Conservation (phyloP, 1,140 invertebrate genomes). For the Habropoda laboriosa region DNA sequence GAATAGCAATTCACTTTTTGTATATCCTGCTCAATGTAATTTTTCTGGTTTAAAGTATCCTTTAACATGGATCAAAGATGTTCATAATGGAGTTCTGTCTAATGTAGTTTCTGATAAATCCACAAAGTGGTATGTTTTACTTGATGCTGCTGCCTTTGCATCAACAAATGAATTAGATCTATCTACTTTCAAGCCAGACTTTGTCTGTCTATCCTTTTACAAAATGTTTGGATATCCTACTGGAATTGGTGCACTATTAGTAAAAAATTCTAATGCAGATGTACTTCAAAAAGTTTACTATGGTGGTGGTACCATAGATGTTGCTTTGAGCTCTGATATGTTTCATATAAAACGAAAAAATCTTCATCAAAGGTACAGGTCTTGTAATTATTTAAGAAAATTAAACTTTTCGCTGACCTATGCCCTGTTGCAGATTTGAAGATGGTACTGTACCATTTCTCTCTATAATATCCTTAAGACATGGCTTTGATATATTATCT, state of each 20-base stretch:
- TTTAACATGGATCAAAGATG: slow-evolving; percentile 86
- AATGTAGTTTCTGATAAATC: slow-evolving; percentile 69
- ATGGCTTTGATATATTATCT: slow-evolving; percentile 89
- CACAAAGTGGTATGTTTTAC: slow-evolving; percentile 88
- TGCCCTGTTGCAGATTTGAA: slow-evolving; percentile 89
- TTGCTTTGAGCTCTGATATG: slow-evolving; percentile 87
- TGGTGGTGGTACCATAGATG: slow-evolving; percentile 95
- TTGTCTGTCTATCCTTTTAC: slow-evolving; percentile 96
- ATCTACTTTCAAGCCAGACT: slow-evolving; percentile 89
- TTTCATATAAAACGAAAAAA: slow-evolving; percentile 86
- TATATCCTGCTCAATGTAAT: slow-evolving; percentile 96
- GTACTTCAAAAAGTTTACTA: slow-evolving; percentile 90
- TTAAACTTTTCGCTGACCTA: slow-evolving; percentile 17
- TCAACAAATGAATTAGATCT: slow-evolving; percentile 92
- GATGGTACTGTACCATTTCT: slow-evolving; percentile 96
- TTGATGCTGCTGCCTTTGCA: slow-evolving; percentile 94
- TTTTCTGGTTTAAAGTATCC: slow-evolving; percentile 96
- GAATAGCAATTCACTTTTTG: slow-evolving; percentile 87
- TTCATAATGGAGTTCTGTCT: slow-evolving; percentile 85
- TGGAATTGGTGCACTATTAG: slow-evolving; percentile 93
- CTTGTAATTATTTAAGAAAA: neutral
- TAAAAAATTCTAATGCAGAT: slow-evolving; percentile 86
- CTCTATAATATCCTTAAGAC: slow-evolving; percentile 90
- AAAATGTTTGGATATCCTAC: slow-evolving; percentile 99
- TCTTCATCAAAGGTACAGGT: slow-evolving; percentile 87